phyloP scores from a whole-genome alignment of 1,140 invertebrate genomes.

The honey bee (Apis mellifera) region Amel_HAv3.1 CM009941.2:6567001-6567500 shows the following conservation, averaged over 20 bases:
- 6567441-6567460: slow-evolving; percentile 9
- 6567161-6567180: slow-evolving; percentile 3
- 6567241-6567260: slow-evolving; percentile 12
- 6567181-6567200: slow-evolving; percentile 5
- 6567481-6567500: slow-evolving; percentile 5
- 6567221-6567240: not conserved
- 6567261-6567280: slow-evolving; percentile 29
- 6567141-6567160: slow-evolving; percentile 55
- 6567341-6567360: slow-evolving; percentile 13
- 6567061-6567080: slow-evolving; percentile 78
- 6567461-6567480: not conserved
- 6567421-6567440: not conserved
- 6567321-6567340: slow-evolving; percentile 5
- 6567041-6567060: slow-evolving; percentile 80
- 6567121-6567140: slow-evolving; percentile 78
- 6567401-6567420: no score
- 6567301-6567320: slow-evolving; percentile 8
- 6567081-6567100: slow-evolving; percentile 69
- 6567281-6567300: slow-evolving; percentile 21
- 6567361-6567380: slow-evolving; percentile 4
- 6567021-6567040: slow-evolving; percentile 79
- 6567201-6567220: slow-evolving; percentile 13
- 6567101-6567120: slow-evolving; percentile 67
- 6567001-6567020: slow-evolving; percentile 79
- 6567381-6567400: slow-evolving; percentile 15